phyloP scores from a whole-genome alignment of 2,888 invertebrate genomes.

The Lasioglossum leucozonium region DNA sequence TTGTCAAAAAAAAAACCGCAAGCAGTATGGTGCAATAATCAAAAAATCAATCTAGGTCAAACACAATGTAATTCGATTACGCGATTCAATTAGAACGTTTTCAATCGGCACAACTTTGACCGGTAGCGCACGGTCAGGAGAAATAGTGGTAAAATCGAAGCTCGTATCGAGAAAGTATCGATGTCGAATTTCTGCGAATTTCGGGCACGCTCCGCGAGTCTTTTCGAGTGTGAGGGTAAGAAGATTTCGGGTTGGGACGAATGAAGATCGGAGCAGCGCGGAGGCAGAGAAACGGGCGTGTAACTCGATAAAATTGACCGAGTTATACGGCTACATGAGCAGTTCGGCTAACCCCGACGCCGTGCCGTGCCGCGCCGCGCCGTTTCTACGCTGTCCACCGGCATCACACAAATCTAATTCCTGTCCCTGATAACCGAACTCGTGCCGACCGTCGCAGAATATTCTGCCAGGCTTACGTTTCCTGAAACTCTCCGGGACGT shows the following conservation, averaged over 20 bases:
- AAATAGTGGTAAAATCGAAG: background rate
- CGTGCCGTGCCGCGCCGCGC: background rate
- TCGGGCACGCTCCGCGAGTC: slow-evolving; percentile 5
- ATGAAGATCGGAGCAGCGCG: slow-evolving; percentile 58
- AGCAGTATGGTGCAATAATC: too few relatives aligned
- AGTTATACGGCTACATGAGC: slow-evolving; percentile 64
- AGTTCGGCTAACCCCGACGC: slow-evolving; percentile 11
- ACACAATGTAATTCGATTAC: too few relatives aligned
- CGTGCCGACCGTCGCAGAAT: slow-evolving; percentile 60
- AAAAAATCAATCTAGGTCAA: too few relatives aligned
- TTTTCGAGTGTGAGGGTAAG: background rate
- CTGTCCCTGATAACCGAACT: slow-evolving; percentile 64
- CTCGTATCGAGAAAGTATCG: background rate
- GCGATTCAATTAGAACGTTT: too few relatives aligned
- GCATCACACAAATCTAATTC: slow-evolving; percentile 73
- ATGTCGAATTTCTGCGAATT: slow-evolving; percentile 23
- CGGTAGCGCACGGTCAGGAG: too few relatives aligned
- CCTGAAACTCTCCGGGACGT: slow-evolving; percentile 38
- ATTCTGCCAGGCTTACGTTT: slow-evolving; percentile 50
- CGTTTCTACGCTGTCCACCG: slow-evolving; percentile 56
- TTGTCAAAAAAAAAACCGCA: too few relatives aligned
- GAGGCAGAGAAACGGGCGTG: slow-evolving; percentile 58
- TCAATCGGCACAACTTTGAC: too few relatives aligned
- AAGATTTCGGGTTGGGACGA: slow-evolving; percentile 35
- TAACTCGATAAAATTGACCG: slow-evolving; percentile 73